phyloP scores from a whole-genome alignment of 2,113 vertebrate species.

The Larimichthys polyactis region DNA sequence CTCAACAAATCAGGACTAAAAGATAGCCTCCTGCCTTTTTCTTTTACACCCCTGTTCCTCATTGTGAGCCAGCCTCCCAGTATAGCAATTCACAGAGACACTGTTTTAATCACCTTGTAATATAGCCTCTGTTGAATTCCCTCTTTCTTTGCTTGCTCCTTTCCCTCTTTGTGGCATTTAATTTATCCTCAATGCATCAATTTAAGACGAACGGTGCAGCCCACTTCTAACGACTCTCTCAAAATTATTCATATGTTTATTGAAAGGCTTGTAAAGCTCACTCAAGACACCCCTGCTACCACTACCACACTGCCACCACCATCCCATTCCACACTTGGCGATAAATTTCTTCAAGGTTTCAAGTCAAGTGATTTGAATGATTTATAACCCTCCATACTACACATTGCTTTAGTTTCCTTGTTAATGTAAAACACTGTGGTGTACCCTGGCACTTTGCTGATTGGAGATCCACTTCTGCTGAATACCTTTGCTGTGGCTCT shows the following conservation, averaged over 20 bases:
- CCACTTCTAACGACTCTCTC: constrained; percentile 29
- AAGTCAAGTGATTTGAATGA: constrained; percentile 74
- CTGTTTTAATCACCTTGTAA: constrained; percentile 66
- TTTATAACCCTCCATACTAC: constrained; percentile 70
- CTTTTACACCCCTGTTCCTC: constrained; percentile 25
- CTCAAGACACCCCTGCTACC: constrained; percentile 16
- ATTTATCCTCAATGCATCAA: constrained; percentile 57
- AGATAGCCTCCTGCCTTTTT: constrained; percentile 24
- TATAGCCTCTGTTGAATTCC: constrained; percentile 26
- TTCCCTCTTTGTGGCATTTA: constrained; percentile 33
- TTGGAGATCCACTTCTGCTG: constrained; percentile 67
- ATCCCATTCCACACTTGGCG: constrained; percentile 18
- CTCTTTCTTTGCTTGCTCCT: constrained; percentile 4
- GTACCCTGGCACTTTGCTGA: constrained; percentile 73
- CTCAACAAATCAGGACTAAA: constrained; percentile 41
- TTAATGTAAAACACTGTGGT: constrained; percentile 64
- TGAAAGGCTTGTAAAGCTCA: constrained; percentile 54
- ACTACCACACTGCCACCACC: not conserved
- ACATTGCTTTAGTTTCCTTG: constrained; percentile 72
- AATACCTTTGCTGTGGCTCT: constrained; percentile 42
- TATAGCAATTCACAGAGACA: constrained; percentile 48
- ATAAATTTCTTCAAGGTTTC: constrained; percentile 62
- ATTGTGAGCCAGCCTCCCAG: constrained; percentile 33
- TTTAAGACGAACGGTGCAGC: constrained; percentile 49
- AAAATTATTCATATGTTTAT: constrained; percentile 70